Evolutionary conservation across 1,140 invertebrate species (phyloP), one percentile per base, ranked within the genome.

Genomic region (Drosophila cardini): DNA sequence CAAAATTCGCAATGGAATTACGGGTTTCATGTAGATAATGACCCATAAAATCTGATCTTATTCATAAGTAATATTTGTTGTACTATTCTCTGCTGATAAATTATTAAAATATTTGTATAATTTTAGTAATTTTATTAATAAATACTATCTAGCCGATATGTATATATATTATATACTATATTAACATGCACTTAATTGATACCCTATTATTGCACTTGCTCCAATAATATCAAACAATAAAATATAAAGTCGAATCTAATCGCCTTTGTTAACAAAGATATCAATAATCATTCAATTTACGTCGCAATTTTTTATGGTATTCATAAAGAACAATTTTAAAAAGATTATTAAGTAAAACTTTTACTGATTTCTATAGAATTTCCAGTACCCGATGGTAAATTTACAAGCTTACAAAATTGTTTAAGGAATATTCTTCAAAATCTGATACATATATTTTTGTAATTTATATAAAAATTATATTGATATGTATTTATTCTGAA

Each of bases 1-100:
- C 32, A 92, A 90, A 61, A 91, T 92, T 42, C 85, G 87, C 8
- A 91, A 91, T 56, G 91, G 91, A 46, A 91, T 91, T 6, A 87
- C 82, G 5, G 89, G 90, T 53, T 82, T 90, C 9, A 89, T 89
- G n/a, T 68, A 74, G 18, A 46, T 0, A 6, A 8, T 18, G 4
- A 52, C 10, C n/a, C 50, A 53, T 65, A 40, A 38, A 69, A 58
- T 46, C 63, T 50, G 56, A 45, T 18, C 40, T 26, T 81, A 43
- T 55, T 34, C 15, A 48, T 61, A 69, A 48, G 65, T 26, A 38
- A 42, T 9, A 40, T 48, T 61, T n/a, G 16, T 34, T 69, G 26
- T 52, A 42, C 26, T 57, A 63, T 48, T 36, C 15, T 36, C 15
- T 7, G 36, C 34, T 58, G 40, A n/a, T 71, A 61, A 42, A 57